Conservation (phyloP, 2,797 vertebrate species). For the Periophthalmus magnuspinnatus region DNA sequence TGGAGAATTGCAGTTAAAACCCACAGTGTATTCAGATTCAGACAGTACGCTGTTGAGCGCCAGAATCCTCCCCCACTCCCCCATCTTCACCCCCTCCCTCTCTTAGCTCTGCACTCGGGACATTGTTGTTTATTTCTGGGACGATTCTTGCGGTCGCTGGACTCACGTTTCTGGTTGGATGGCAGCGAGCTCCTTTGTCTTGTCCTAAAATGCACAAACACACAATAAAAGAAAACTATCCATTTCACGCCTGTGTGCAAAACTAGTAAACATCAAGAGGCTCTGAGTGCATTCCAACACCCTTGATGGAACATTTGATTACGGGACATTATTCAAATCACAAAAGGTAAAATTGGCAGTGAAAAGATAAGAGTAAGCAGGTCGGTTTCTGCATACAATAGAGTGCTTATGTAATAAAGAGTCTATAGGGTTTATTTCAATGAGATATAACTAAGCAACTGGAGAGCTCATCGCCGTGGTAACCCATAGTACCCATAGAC, state of each 20-base stretch:
- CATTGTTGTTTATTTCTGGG: constrained; percentile 41
- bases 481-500: too few relatives aligned
- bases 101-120: neutral
- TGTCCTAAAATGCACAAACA: constrained; percentile 66
- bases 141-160: constrained; percentile 6
- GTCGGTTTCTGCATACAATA: constrained; percentile 4
- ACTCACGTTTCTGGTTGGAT: constrained; percentile 78
- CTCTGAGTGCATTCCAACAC: neutral
- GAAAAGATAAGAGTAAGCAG: constrained; percentile 5
- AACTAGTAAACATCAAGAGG: constrained; percentile 1
- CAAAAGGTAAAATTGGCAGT: neutral
- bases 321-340: constrained; percentile 3
- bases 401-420: neutral
- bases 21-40: constrained; percentile 23
- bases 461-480: too few relatives aligned
- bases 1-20: constrained; percentile 14
- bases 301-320: constrained; percentile 30
- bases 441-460: too few relatives aligned
- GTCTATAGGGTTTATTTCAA: neutral
- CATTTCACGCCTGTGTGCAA: constrained; percentile 12
- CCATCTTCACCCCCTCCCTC: constrained; percentile 7
- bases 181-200: constrained; percentile 77
- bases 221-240: constrained; percentile 29
- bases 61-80: constrained; percentile 18
- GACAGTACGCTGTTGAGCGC: constrained; percentile 5